These are phyloP conservation scores for Nebria ingens DNA, from an alignment of 1,140 invertebrate genomes.

Conservation along the genomic window DNA sequence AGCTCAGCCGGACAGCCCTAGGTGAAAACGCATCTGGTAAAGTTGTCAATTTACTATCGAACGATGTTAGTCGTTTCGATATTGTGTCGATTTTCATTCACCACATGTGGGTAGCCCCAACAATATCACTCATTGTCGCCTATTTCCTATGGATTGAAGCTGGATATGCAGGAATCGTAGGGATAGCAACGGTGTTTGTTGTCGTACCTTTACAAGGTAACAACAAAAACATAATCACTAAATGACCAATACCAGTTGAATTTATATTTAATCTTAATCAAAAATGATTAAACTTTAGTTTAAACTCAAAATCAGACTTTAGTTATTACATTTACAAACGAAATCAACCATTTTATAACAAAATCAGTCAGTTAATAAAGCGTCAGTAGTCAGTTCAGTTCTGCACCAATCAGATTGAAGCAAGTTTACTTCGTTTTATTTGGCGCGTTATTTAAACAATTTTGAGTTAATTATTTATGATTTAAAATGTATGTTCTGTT, in stretches of 20 bases:
- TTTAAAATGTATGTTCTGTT: too few species aligned
- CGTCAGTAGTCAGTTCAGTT: too few species aligned
- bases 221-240: constrained; percentile 16
- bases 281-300: too few species aligned
- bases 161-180: constrained; percentile 54
- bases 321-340: not conserved
- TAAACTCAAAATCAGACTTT: not conserved
- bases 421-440: too few species aligned
- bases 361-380: too few species aligned
- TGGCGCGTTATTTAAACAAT: too few species aligned
- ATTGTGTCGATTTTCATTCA: constrained; percentile 46
- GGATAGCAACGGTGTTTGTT: constrained; percentile 54
- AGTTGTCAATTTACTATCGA: constrained; percentile 74
- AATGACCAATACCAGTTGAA: not conserved
- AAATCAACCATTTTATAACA: too few species aligned
- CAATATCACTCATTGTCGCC: constrained; percentile 48
- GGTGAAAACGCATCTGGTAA: constrained; percentile 72
- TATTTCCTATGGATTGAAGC: constrained; percentile 53
- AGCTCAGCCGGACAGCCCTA: constrained; percentile 52
- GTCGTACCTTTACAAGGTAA: constrained; percentile 64
- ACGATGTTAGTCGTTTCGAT: constrained; percentile 61
- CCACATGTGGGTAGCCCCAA: constrained; percentile 54
- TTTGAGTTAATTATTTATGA: too few species aligned
- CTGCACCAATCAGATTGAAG: too few species aligned
- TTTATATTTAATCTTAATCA: too few species aligned